These are phyloP conservation scores for Xyrauchen texanus DNA, from an alignment of 2,113 vertebrate genomes.

Conservation along the genomic window DNA sequence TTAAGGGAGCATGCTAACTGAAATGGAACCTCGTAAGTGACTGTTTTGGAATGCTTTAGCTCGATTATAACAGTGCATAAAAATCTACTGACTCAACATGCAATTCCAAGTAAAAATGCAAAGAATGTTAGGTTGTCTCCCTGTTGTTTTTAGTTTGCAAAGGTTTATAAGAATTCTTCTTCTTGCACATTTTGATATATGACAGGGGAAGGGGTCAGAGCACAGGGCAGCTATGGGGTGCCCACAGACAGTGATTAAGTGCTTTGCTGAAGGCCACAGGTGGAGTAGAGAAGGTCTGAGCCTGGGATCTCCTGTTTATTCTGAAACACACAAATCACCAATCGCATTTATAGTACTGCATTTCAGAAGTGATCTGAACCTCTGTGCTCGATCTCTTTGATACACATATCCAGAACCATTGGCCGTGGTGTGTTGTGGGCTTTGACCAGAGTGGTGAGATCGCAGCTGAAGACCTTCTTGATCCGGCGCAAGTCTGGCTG, in stretches of 20 bases:
- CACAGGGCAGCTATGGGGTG: neutral
- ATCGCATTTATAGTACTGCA: neutral
- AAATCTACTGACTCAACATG: too few relatives aligned
- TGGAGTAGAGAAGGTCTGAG: neutral
- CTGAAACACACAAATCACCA: neutral
- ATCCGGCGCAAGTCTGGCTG: conserved; percentile 96
- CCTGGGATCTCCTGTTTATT: neutral
- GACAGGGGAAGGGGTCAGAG: neutral
- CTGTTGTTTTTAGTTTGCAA: neutral
- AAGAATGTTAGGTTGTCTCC: too few relatives aligned
- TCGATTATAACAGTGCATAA: too few relatives aligned
- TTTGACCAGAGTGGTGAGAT: conserved; percentile 95
- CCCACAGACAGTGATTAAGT: neutral
- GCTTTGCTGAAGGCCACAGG: conserved; percentile 10
- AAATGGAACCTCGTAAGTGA: too few relatives aligned
- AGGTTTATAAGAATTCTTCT: neutral
- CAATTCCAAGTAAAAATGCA: too few relatives aligned
- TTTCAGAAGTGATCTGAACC: conserved; percentile 68
- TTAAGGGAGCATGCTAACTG: too few relatives aligned
- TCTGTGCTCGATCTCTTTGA: conserved; percentile 94
- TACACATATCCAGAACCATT: conserved; percentile 97
- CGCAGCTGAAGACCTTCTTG: conserved; percentile 96
- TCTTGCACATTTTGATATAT: neutral
- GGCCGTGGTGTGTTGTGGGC: conserved; percentile 91
- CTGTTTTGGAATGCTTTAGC: too few relatives aligned